Conservation (phyloP, 2,113 vertebrate genomes). For the Hippolais icterina region DNA sequence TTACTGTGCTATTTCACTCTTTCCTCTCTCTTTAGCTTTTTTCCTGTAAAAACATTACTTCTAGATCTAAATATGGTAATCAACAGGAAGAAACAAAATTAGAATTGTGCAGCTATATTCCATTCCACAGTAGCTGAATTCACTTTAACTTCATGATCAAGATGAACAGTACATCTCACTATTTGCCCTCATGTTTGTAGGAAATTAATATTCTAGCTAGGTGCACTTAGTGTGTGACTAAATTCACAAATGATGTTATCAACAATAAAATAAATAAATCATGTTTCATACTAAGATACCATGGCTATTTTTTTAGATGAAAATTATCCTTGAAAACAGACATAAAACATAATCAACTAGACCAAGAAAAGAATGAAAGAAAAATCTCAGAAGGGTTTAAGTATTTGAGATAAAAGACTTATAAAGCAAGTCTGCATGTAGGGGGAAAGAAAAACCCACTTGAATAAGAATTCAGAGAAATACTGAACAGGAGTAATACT, state of each 20-base stretch:
- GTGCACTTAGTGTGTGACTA: neutral
- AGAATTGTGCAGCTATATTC: neutral
- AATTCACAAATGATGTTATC: neutral
- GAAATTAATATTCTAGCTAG: constrained; percentile 52
- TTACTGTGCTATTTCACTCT: neutral
- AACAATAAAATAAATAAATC: constrained; percentile 57
- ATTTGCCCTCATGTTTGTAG: neutral
- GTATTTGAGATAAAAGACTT: constrained; percentile 29
- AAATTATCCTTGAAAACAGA: constrained; percentile 49
- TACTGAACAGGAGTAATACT: neutral
- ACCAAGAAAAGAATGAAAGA: constrained; percentile 31
- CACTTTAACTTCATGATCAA: neutral
- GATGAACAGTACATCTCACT: neutral
- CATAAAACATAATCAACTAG: constrained; percentile 50
- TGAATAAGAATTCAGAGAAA: constrained; percentile 1
- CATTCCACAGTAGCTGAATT: neutral
- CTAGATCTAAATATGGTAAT: neutral
- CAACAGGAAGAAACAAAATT: neutral
- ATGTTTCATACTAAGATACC: constrained; percentile 24
- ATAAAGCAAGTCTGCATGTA: neutral
- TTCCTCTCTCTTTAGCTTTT: neutral
- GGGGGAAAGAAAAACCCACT: neutral
- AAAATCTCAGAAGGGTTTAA: constrained; percentile 43
- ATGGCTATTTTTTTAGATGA: neutral
- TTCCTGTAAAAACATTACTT: neutral